Evolutionary conservation across 2,888 invertebrate species (phyloP), one percentile per base, ranked within the genome.

Genomic region (Habrosyne pyritoides): DNA sequence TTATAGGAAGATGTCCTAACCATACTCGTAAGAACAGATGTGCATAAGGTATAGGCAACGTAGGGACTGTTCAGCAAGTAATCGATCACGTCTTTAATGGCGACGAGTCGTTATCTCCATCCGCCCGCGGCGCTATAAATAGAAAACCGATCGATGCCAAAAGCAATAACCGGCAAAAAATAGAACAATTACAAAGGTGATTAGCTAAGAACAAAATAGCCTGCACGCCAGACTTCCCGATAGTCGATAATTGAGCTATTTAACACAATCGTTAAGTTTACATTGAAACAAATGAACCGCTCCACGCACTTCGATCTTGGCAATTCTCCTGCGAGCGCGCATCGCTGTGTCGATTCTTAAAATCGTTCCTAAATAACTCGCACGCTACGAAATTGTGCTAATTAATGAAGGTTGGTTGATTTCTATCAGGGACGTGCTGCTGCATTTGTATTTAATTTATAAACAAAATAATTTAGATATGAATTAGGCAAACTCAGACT

Each of bases 101-200:
- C 48, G 28, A 50, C 50, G 12, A 50, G 50, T 50, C 42, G 42
- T 42, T 42, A 42, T 42, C 42, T 50, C 50, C 50, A 50, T 18
- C 22, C 50, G 14, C 24, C 14, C 47, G 47, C 47, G 50, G 22
- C 56, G 33, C 54, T 63, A 66, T 61, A 61, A 63, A 66, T 59
- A 67, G 62, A 53, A 56, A 61, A 64, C 53, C 59, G 57, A 59
- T 61, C 50, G 59, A 64, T 57, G 59, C 53, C 57, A 59, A 58
- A 14, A 28, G 10, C 50, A 50, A 28, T 28, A 50, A 22, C 18
- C 21, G 52, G 53, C 50, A 54, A 52, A 64, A 67, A 67, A 63
- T 63, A 59, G 42, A 56, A 50, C 55, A 47, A 65, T 63, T 62
- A 67, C 54, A 67, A 53, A 33, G 30, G 62, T 60, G 52, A 63